These are phyloP conservation scores for Trichogramma evanescens DNA, from an alignment of 2,888 invertebrate species.

Conservation along the genomic window DNA sequence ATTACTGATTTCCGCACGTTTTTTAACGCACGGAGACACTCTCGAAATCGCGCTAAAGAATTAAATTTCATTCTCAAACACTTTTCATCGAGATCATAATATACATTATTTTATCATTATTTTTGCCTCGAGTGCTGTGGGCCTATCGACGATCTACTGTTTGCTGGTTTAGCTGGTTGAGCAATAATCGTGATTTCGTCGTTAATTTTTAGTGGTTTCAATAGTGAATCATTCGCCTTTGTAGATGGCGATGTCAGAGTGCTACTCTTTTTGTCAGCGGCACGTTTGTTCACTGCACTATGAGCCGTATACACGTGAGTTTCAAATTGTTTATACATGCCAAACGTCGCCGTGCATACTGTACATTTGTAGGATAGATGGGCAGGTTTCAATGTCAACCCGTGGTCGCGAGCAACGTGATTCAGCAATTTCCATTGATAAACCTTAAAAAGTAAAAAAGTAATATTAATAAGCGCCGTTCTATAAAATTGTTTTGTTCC, in stretches of 20 bases:
- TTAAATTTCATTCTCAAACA: too few species aligned
- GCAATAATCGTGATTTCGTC: conserved; percentile 86
- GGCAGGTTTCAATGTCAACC: conserved; percentile 84
- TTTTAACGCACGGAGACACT: too few species aligned
- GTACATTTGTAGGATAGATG: conserved; percentile 92
- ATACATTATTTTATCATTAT: too few species aligned
- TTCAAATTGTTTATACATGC: conserved; percentile 92
- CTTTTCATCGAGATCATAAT: too few species aligned
- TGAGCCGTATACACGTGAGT: conserved; percentile 91
- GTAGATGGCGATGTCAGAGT: conserved; percentile 47
- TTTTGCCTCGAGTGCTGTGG: conserved; percentile 24
- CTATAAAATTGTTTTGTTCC: conserved; percentile 1
- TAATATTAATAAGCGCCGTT: not conserved
- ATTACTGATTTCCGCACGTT: too few species aligned
- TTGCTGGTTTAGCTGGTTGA: conserved; percentile 60
- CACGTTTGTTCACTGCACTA: conserved; percentile 80
- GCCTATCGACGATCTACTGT: conserved; percentile 32
- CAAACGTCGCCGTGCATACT: conserved; percentile 89
- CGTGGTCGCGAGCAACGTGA: conserved; percentile 88
- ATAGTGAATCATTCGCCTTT: conserved; percentile 55
- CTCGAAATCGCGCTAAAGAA: too few species aligned
- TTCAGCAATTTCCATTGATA: conserved; percentile 90
- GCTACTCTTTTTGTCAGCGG: conserved; percentile 64
- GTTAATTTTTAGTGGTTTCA: conserved; percentile 79
- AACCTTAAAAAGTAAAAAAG: conserved; percentile 54